Percentiles rank a stretch among this genome's conserved stretches.
Evolutionary conservation across 2,888 invertebrate genomes (phyloP).

Genomic region (Xylocampa areola): DNA sequence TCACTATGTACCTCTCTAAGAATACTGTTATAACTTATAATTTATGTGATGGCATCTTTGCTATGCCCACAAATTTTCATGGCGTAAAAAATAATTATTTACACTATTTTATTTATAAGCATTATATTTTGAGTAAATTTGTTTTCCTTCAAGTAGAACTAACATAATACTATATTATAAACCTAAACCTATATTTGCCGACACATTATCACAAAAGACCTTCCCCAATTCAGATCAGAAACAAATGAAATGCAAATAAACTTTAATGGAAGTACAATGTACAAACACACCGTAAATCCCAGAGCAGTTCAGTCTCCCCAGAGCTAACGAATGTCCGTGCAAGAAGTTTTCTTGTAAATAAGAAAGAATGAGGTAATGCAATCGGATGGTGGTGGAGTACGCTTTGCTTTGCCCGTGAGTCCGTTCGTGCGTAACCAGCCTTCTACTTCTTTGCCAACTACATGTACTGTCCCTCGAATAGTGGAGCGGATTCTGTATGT

Average conservation of each 20-base stretch:
- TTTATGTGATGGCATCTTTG: no score
- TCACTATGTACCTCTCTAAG: no score
- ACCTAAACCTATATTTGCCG: not conserved
- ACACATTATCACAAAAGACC: conserved; percentile 26
- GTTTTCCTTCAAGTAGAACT: no score
- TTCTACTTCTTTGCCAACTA: conserved; percentile 60
- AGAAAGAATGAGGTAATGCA: conserved; percentile 67
- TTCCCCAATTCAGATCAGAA: conserved; percentile 17
- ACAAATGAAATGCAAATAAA: conserved; percentile 49
- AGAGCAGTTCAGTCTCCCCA: conserved; percentile 40
- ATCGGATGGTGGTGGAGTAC: conserved; percentile 52
- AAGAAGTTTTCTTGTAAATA: conserved; percentile 67
- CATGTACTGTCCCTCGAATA: conserved; percentile 51
- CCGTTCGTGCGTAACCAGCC: conserved; percentile 69
- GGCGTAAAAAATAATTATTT: no score
- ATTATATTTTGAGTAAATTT: no score
- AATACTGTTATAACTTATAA: no score
- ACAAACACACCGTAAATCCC: conserved; percentile 46
- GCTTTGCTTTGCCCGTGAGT: conserved; percentile 51
- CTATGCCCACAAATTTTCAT: no score
- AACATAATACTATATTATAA: no score
- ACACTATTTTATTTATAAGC: no score
- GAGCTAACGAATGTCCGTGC: conserved; percentile 57
- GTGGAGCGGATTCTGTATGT: conserved; percentile 33
- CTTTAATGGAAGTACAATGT: conserved; percentile 41